Base-by-base conservation (phyloP, 2,797 vertebrate genomes). In the Microctenopoma steveboyesi region DNA sequence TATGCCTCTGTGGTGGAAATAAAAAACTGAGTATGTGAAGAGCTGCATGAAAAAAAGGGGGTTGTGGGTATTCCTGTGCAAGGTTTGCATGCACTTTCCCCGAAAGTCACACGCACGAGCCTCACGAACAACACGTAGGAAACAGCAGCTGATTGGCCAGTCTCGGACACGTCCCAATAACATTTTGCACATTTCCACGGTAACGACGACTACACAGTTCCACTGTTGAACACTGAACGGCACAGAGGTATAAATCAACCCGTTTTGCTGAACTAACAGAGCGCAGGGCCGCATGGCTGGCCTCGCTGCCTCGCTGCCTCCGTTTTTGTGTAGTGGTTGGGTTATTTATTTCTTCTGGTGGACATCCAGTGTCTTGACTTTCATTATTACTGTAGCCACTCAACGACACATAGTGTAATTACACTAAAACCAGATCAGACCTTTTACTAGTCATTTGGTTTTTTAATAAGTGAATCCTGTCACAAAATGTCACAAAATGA, bases 211-310 rank as follows among this genome's bases (percentile, higher is more conserved):
- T 10, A 28, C 22, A 45, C 11, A 45, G 56, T 56, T 65, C 43
- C 62, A 60, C 50, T 53, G 56, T 48, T 28, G 48, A 70, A 63
- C 15, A 35, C 45, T 61, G 56, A 70, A 61, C 76, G 73, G 85
- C 89, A 89, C 90, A 90, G 90, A 91, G 89, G 90, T 89, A 86
- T 89, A 90, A 90, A 90, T 88, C 78, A 37, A 78, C 80, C 84
- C 66, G 48, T 72, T 82, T 84, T 76, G 83, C 79, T 86, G 35
- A 49, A 91, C 91, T 92, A 91, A 91, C 91, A 79, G 84, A 86
- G 79, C 72, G 76, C 87, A 86, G 77, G 83, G 86, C 82, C 72
- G 88, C 91, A 92, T 92, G 91, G 86, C 88, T 89, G 84, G 78
- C 81, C 84, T 84, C 76, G 59, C 84, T 78, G 74, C 75, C 65